Conservation (phyloP, 1,140 invertebrate species). For the Dendrolimus kikuchii region DNA sequence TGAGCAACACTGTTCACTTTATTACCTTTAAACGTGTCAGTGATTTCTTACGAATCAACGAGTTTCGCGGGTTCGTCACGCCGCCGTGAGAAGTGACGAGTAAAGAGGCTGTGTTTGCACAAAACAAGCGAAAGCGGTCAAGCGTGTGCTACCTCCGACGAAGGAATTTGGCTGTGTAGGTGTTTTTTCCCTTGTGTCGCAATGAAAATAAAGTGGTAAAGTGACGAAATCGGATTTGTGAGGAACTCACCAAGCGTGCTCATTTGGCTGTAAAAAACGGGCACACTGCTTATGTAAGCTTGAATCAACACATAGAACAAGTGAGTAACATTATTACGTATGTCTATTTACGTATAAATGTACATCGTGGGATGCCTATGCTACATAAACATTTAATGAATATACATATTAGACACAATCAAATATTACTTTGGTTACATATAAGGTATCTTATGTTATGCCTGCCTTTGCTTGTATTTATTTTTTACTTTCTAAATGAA, state of each 20-base stretch:
- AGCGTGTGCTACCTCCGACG: constrained; percentile 29
- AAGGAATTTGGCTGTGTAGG: constrained; percentile 45
- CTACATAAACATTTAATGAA: too few relatives aligned
- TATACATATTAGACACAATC: too few relatives aligned
- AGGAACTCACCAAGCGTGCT: constrained; percentile 43
- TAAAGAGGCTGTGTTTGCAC: constrained; percentile 40
- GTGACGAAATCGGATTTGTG: constrained; percentile 61
- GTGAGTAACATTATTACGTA: constrained; percentile 30
- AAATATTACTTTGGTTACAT: too few relatives aligned
- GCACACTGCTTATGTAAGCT: constrained; percentile 60
- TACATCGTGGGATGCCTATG: too few relatives aligned
- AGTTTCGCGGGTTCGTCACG: constrained; percentile 1
- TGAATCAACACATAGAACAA: constrained; percentile 36
- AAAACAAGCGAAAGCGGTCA: constrained; percentile 57
- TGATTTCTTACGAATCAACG: constrained; percentile 1
- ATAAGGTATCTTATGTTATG: constrained; percentile 1
- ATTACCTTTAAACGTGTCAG: constrained; percentile 1
- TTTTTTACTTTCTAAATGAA: too few relatives aligned
- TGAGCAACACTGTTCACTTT: constrained; percentile 12
- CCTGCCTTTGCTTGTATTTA: background rate
- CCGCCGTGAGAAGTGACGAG: constrained; percentile 11
- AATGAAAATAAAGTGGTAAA: constrained; percentile 61
- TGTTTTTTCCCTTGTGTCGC: constrained; percentile 54
- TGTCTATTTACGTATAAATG: constrained; percentile 1
- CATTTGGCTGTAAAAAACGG: constrained; percentile 43